phyloP scores from a whole-genome alignment of 2,797 vertebrate genomes.

The Bryconaethiops microstoma region DNA sequence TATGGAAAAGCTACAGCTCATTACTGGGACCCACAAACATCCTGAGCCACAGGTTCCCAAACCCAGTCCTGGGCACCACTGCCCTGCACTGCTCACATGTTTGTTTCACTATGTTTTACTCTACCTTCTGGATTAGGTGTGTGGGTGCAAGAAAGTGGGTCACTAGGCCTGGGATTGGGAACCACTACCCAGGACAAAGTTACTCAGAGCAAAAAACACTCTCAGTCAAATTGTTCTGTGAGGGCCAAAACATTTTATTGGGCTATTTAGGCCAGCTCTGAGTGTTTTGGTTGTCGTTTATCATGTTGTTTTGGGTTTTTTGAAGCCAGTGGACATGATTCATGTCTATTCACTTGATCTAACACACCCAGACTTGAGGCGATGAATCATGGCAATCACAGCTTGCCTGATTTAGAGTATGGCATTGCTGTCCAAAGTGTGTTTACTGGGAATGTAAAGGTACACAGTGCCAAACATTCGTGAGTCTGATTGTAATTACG shows the following conservation, averaged over 20 bases:
- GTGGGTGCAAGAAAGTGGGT: no score
- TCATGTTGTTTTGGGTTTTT: conserved; percentile 22
- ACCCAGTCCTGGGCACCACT: no score
- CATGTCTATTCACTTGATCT: conserved; percentile 15
- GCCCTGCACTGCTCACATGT: no score
- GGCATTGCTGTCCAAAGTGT: neutral
- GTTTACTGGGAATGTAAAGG: conserved; percentile 10
- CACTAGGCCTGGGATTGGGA: no score
- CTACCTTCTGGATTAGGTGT: no score
- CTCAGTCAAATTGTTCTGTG: neutral
- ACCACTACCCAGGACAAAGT: neutral
- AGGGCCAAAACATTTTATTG: conserved; percentile 13
- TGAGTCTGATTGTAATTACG: conserved; percentile 31
- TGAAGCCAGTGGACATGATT: conserved; percentile 24
- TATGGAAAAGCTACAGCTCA: neutral
- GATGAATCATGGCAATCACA: conserved; percentile 19
- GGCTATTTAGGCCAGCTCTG: neutral
- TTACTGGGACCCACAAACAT: neutral
- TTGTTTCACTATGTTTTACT: no score
- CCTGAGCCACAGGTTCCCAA: no score
- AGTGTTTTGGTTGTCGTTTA: neutral
- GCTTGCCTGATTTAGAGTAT: neutral
- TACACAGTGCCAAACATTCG: conserved; percentile 20
- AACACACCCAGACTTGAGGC: conserved; percentile 17
- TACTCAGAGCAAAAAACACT: neutral